Evolutionary conservation across 1,140 invertebrate species (phyloP), one percentile per base, ranked within the genome.

Genomic region (Lepeophtheirus salmonis): DNA sequence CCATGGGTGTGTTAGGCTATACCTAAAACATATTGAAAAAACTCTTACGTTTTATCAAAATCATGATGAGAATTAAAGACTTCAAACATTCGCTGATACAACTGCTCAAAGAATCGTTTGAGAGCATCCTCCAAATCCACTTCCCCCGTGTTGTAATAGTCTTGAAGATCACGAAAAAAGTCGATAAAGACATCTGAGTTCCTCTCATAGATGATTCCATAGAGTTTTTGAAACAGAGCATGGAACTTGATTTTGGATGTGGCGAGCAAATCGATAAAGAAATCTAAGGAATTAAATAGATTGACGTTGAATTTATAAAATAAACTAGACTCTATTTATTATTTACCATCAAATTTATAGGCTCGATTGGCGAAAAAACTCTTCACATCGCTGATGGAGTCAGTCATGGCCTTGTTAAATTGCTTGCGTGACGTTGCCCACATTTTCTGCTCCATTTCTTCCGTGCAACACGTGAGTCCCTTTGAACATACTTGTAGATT

Each of bases 1-100:
- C n/a, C n/a, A n/a, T n/a, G n/a, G n/a, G n/a, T n/a, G n/a, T n/a
- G n/a, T n/a, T n/a, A n/a, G n/a, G n/a, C n/a, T n/a, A n/a, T n/a
- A n/a, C n/a, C n/a, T n/a, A n/a, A n/a, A n/a, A n/a, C n/a, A n/a
- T n/a, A n/a, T n/a, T n/a, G n/a, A n/a, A n/a, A n/a, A 6, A n/a
- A 41, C 6, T 41, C 64, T 78, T 73, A 90, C 77, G 82, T 84
- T 49, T 84, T 81, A 70, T 89, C 82, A 67, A 95, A 91, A 50
- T 75, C 75, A 68, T 94, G 92, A 69, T 91, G 87, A 2, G 80
- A 77, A 71, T 97, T 96, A 62, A 96, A 74, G 21, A 96, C 88
- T 0, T 80, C 83, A 72, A 97, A 97, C 89, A 97, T 96, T 69
- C 87, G 89, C 71, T 91, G 83, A 69, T 96, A 91, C 0, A 97